These are phyloP conservation scores for Neolamprologus fasciatus DNA, from an alignment of 2,113 vertebrate genomes.

Conservation along the genomic window DNA sequence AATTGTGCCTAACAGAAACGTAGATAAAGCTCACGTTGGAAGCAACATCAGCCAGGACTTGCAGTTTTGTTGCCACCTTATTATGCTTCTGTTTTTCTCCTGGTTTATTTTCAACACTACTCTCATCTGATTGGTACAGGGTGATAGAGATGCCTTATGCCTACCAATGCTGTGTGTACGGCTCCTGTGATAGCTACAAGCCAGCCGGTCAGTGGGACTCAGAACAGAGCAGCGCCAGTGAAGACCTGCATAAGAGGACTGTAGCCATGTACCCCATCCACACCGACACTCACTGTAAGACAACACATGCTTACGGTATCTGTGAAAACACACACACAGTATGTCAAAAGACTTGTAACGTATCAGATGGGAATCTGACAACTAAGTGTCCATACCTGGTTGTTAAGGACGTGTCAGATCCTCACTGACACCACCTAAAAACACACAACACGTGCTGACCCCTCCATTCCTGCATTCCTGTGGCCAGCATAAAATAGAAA, in stretches of 20 bases:
- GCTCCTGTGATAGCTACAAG: slow-evolving; percentile 79
- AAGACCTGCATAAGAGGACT: slow-evolving; percentile 78
- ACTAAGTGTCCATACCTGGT: background rate
- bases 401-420: slow-evolving; percentile 28
- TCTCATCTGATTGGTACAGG: slow-evolving; percentile 55
- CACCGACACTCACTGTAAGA: slow-evolving; percentile 83
- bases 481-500: background rate
- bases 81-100: background rate
- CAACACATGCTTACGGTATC: background rate
- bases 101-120: background rate
- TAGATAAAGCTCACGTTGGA: background rate
- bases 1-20: background rate
- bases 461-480: background rate
- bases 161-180: slow-evolving; percentile 92
- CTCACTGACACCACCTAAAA: slow-evolving; percentile 16
- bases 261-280: slow-evolving; percentile 75
- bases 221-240: slow-evolving; percentile 74
- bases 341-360: background rate
- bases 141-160: slow-evolving; percentile 90
- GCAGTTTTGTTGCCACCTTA: background rate
- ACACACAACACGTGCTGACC: background rate
- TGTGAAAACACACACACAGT: background rate
- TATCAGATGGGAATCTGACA: background rate
- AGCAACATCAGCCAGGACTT: background rate
- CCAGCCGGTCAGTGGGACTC: slow-evolving; percentile 71